These are phyloP conservation scores for Istiophorus platypterus DNA, from an alignment of 2,113 vertebrate genomes.

Conservation along the genomic window DNA sequence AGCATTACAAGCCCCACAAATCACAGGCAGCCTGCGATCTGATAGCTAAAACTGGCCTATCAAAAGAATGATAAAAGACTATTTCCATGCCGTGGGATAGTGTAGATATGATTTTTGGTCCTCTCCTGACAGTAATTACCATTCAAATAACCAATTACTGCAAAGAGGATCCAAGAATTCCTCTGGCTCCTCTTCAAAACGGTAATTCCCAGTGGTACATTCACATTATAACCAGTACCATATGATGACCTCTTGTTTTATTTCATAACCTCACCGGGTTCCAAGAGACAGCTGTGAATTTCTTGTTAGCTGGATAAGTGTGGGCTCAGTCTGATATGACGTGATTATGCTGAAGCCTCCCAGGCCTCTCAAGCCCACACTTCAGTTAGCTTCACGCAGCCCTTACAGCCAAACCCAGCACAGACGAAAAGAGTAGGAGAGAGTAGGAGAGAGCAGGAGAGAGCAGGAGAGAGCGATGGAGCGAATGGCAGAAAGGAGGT, in stretches of 20 bases:
- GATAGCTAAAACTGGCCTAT: conserved; percentile 58
- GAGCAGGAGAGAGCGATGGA: conserved; percentile 31
- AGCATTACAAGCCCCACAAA: conserved; percentile 61
- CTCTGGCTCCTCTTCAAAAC: conserved; percentile 69
- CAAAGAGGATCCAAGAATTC: conserved; percentile 67
- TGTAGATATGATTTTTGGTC: conserved; percentile 62
- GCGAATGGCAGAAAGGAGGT: conserved; percentile 57
- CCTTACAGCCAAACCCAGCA: conserved; percentile 44
- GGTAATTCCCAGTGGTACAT: conserved; percentile 65
- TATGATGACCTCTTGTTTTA: conserved; percentile 78
- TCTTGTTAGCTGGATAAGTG: conserved; percentile 72
- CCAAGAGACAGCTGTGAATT: conserved; percentile 72
- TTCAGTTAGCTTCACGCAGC: conserved; percentile 74
- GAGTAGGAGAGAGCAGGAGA: conserved; percentile 15
- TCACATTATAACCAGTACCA: conserved; percentile 66
- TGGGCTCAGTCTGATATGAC: conserved; percentile 67
- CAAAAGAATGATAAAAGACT: conserved; percentile 51
- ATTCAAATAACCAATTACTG: conserved; percentile 78
- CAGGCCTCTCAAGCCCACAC: conserved; percentile 66
- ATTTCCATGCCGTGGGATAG: conserved; percentile 43
- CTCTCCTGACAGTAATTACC: conserved; percentile 71
- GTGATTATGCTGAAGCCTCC: conserved; percentile 71
- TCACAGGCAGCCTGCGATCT: conserved; percentile 54
- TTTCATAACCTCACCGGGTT: conserved; percentile 67
- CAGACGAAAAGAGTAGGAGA: conserved; percentile 38